These are phyloP conservation scores for Marmota monax DNA, from an alignment of 2,113 vertebrate species.

Conservation along the genomic window DNA sequence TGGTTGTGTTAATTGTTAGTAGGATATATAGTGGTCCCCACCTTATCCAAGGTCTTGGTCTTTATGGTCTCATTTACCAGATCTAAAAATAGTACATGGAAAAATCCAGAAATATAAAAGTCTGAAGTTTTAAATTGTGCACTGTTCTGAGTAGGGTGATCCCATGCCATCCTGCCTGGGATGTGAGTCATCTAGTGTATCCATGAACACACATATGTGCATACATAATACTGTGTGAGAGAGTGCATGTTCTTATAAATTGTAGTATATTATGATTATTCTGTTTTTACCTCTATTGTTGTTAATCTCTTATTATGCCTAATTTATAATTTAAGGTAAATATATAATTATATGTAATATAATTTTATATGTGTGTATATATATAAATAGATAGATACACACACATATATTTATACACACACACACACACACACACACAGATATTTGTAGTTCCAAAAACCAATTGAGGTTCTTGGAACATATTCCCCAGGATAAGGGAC, in stretches of 20 bases:
- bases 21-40: neutral
- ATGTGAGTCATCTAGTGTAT: neutral
- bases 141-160: neutral
- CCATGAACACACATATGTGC: neutral
- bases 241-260: no score
- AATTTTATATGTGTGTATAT: no score
- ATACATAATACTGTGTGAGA: neutral
- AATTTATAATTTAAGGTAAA: neutral
- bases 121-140: neutral
- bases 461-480: neutral
- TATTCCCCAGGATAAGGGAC: neutral
- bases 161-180: neutral
- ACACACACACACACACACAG: no score
- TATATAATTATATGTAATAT: no score
- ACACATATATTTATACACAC: no score
- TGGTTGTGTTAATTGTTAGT: neutral
- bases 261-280: neutral
- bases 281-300: neutral
- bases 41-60: neutral
- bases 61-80: neutral
- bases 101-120: neutral
- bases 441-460: neutral
- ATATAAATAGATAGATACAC: no score
- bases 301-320: neutral
- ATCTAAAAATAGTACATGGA: neutral